Evolutionary conservation across 2,888 invertebrate species (phyloP).

Genomic region (Anthrax anthrax): DNA sequence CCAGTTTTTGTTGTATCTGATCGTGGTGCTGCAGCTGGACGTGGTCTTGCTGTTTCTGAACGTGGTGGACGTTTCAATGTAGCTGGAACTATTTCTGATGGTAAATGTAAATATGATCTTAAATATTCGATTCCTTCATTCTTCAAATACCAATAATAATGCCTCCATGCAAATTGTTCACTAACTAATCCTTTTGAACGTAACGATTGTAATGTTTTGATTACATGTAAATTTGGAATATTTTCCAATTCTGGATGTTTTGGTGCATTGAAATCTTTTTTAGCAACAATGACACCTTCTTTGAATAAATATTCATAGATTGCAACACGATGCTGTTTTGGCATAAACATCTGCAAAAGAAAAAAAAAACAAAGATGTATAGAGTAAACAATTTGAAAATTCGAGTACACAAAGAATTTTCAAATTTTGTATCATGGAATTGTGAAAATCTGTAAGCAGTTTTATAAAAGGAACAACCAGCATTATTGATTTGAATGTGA

Average conservation of each 20-base stretch:
- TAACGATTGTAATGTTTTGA: slow-evolving; percentile 92
- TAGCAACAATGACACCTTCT: slow-evolving; percentile 98
- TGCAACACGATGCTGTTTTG: slow-evolving; percentile 89
- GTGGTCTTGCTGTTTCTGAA: slow-evolving; percentile 70
- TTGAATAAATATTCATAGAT: slow-evolving; percentile 98
- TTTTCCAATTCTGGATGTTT: slow-evolving; percentile 91
- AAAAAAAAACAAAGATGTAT: slow-evolving; percentile 8
- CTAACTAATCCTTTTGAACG: slow-evolving; percentile 96
- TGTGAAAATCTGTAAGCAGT: neutral
- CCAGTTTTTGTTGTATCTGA: slow-evolving; percentile 56
- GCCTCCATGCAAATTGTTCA: slow-evolving; percentile 99
- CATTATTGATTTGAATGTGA: too few relatives aligned
- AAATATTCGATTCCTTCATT: slow-evolving; percentile 97
- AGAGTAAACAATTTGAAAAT: neutral
- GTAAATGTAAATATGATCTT: slow-evolving; percentile 87
- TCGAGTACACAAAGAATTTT: neutral
- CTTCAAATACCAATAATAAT: slow-evolving; percentile 95
- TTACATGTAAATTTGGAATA: slow-evolving; percentile 96
- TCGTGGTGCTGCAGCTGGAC: slow-evolving; percentile 51
- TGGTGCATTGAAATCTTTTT: slow-evolving; percentile 96
- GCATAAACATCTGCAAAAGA: slow-evolving; percentile 94
- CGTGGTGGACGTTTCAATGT: slow-evolving; percentile 86
- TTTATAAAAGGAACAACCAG: neutral
- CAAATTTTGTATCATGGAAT: neutral
- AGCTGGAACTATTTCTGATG: slow-evolving; percentile 96